Conservation (phyloP, 2,113 vertebrate species). For the Lutjanus erythropterus region DNA sequence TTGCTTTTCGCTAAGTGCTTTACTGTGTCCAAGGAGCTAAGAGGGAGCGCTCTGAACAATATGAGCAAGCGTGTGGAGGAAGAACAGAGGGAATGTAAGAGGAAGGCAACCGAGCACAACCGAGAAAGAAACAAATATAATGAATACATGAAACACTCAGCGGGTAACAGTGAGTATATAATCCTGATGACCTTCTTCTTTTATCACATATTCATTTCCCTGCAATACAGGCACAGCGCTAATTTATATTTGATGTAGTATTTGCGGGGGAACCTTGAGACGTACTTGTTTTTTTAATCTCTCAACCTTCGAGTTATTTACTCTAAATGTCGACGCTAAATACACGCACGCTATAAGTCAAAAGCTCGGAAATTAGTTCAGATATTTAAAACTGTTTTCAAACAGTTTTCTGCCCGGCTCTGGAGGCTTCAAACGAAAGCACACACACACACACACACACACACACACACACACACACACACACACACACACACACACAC, state of each 20-base stretch:
- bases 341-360: not conserved
- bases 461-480: not conserved
- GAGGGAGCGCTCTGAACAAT: not conserved
- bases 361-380: slow-evolving; percentile 26
- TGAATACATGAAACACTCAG: slow-evolving; percentile 13
- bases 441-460: not conserved
- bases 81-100: not conserved
- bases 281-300: slow-evolving; percentile 16
- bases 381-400: slow-evolving; percentile 37
- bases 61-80: not conserved
- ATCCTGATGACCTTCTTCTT: slow-evolving; percentile 32
- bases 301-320: slow-evolving; percentile 43
- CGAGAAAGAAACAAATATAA: not conserved
- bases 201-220: slow-evolving; percentile 28
- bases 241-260: slow-evolving; percentile 46
- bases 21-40: slow-evolving; percentile 36
- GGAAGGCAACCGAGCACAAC: not conserved
- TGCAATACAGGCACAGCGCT: not conserved
- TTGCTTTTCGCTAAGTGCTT: slow-evolving; percentile 53
- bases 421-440: not conserved
- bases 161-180: slow-evolving; percentile 13
- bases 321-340: slow-evolving; percentile 23
- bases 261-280: slow-evolving; percentile 5
- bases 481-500: not conserved
- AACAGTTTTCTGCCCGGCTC: not conserved